phyloP scores from a whole-genome alignment of 1,140 invertebrate species.

The Tyrophagus putrescentiae region DNA sequence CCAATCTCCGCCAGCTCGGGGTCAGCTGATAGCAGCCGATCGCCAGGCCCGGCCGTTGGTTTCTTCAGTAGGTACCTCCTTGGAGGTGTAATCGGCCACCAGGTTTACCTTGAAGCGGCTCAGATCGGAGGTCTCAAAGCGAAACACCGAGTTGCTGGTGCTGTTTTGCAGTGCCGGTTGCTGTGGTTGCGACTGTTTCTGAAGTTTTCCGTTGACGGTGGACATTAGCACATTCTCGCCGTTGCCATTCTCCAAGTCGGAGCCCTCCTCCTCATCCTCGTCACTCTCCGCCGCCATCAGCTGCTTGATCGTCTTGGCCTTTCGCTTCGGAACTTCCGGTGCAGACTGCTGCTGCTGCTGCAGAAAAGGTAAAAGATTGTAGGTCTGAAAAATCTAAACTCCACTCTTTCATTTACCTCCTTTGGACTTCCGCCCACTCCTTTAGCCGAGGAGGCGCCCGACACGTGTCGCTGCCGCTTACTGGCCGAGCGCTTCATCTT shows the following conservation, averaged over 20 bases:
- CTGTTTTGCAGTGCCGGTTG: background rate
- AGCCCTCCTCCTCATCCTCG: background rate
- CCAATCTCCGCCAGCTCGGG: background rate
- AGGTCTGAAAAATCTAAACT: too few species aligned
- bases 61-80: background rate
- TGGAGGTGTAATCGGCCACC: background rate
- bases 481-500: background rate
- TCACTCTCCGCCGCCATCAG: conserved; percentile 2
- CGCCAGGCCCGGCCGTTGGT: background rate
- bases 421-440: background rate
- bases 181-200: background rate
- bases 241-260: conserved; percentile 1
- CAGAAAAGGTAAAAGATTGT: too few species aligned
- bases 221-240: background rate
- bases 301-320: conserved; percentile 7
- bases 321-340: background rate
- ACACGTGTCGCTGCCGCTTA: too few species aligned
- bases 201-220: background rate
- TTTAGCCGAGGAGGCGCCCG: too few species aligned
- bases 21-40: background rate
- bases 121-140: background rate
- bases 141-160: background rate
- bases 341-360: background rate
- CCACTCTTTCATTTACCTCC: too few species aligned
- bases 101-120: background rate